These are phyloP conservation scores for Actinostola sp. DNA, from an alignment of 92 coral and sea anemone species.

Conservation along the genomic window DNA sequence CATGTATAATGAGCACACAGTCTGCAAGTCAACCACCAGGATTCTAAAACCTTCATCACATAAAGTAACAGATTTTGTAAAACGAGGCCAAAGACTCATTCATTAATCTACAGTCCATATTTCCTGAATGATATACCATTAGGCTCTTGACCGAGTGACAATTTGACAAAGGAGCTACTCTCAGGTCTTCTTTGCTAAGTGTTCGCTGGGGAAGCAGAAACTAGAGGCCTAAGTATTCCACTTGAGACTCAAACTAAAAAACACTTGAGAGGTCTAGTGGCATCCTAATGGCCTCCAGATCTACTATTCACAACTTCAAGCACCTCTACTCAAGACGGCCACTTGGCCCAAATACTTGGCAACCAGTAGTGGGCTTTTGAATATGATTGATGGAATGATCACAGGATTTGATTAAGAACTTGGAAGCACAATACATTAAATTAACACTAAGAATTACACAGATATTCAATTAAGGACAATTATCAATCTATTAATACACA, in stretches of 20 bases:
- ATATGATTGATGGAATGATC: background rate
- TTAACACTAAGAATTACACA: conserved; percentile 7
- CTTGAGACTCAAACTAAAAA: conserved; percentile 19
- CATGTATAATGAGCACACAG: background rate
- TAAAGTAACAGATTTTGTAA: conserved; percentile 12
- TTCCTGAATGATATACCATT: conserved; percentile 23
- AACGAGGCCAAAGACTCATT: conserved; percentile 6
- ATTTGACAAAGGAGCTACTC: conserved; percentile 8
- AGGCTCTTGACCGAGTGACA: conserved; percentile 18
- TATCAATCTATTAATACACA: too few relatives aligned
- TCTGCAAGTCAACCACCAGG: background rate
- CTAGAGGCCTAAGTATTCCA: conserved; percentile 12
- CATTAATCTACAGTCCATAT: conserved; percentile 25
- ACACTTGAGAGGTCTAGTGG: conserved; percentile 13
- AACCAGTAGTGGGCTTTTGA: background rate
- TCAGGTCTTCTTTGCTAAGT: conserved; percentile 9
- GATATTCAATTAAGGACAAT: background rate
- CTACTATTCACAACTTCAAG: conserved; percentile 6
- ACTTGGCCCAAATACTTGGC: conserved; percentile 1
- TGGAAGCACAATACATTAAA: conserved; percentile 2
- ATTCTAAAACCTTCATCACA: background rate
- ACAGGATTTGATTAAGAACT: conserved; percentile 8
- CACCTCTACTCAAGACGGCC: conserved; percentile 1
- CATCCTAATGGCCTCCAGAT: conserved; percentile 30
- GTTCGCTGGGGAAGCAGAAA: conserved; percentile 24